phyloP scores from a whole-genome alignment of 2,113 vertebrate genomes.

The Jacana jacana region DNA sequence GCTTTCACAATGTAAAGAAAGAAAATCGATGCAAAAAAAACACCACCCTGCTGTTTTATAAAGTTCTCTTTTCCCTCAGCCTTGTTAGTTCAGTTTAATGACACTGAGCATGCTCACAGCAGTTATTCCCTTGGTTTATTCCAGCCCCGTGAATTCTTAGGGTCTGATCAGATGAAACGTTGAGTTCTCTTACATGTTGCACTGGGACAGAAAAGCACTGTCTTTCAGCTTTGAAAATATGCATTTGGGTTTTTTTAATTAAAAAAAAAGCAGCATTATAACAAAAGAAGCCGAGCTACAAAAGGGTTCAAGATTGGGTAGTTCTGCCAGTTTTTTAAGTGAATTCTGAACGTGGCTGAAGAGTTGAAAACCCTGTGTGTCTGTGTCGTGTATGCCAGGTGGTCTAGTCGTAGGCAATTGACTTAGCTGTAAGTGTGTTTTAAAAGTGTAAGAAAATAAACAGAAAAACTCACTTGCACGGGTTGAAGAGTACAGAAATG shows the following conservation, averaged over 20 bases:
- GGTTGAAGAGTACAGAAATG: slow-evolving; percentile 78
- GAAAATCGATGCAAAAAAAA: slow-evolving; percentile 18
- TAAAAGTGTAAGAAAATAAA: slow-evolving; percentile 73
- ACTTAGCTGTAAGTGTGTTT: slow-evolving; percentile 79
- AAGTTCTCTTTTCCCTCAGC: neutral
- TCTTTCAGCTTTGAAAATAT: slow-evolving; percentile 58
- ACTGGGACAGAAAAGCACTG: slow-evolving; percentile 22
- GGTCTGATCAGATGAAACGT: slow-evolving; percentile 13
- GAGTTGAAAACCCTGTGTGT: slow-evolving; percentile 67
- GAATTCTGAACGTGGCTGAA: slow-evolving; percentile 68
- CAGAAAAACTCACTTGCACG: slow-evolving; percentile 76
- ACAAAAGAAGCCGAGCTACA: slow-evolving; percentile 26
- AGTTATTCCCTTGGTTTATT: slow-evolving; percentile 18
- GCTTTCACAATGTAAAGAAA: neutral
- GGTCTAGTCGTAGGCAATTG: slow-evolving; percentile 71
- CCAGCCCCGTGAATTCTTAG: neutral
- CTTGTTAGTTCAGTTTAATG: slow-evolving; percentile 8
- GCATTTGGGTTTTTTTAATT: neutral
- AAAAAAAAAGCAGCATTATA: slow-evolving; percentile 42
- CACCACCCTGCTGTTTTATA: neutral
- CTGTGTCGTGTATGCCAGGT: slow-evolving; percentile 76
- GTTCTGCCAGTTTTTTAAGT: slow-evolving; percentile 45
- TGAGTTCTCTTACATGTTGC: neutral
- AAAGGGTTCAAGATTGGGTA: slow-evolving; percentile 35
- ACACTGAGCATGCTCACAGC: slow-evolving; percentile 2